phyloP scores from a whole-genome alignment of 2,888 invertebrate genomes.

The Epirrhoe tristata region DNA sequence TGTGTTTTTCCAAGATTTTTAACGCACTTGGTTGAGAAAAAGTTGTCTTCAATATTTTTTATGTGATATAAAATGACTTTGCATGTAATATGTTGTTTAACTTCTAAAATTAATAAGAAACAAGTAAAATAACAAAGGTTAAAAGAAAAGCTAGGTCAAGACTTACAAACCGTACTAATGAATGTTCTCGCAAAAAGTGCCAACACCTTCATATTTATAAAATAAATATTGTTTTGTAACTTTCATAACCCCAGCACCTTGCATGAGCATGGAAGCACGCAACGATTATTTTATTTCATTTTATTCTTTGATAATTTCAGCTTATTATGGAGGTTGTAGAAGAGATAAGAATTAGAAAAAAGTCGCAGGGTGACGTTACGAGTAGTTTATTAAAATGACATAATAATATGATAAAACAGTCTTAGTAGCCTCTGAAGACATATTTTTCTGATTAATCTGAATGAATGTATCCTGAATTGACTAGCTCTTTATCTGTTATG shows the following conservation, averaged over 20 bases:
- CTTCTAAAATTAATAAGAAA: background rate
- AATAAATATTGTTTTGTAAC: conserved; percentile 11
- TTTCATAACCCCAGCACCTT: conserved; percentile 27
- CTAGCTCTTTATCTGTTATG: conserved; percentile 36
- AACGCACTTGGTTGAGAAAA: background rate
- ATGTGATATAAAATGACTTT: background rate
- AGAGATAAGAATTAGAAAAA: conserved; percentile 83
- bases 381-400: conserved; percentile 62
- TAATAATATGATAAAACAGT: background rate
- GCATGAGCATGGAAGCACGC: conserved; percentile 54
- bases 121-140: no score
- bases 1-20: background rate
- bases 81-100: background rate
- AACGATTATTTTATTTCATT: conserved; percentile 47
- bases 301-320: conserved; percentile 74
- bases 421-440: background rate
- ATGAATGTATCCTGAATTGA: background rate
- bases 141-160: background rate
- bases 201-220: background rate
- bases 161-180: background rate
- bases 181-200: background rate
- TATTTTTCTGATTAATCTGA: background rate
- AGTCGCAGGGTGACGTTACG: conserved; percentile 73
- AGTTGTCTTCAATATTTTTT: background rate
- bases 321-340: conserved; percentile 84